A percentile compares a stretch with the other conserved stretches of the same genome.
phyloP scores from a whole-genome alignment of 2,888 invertebrate genomes.

The Artemia sinica region DNA sequence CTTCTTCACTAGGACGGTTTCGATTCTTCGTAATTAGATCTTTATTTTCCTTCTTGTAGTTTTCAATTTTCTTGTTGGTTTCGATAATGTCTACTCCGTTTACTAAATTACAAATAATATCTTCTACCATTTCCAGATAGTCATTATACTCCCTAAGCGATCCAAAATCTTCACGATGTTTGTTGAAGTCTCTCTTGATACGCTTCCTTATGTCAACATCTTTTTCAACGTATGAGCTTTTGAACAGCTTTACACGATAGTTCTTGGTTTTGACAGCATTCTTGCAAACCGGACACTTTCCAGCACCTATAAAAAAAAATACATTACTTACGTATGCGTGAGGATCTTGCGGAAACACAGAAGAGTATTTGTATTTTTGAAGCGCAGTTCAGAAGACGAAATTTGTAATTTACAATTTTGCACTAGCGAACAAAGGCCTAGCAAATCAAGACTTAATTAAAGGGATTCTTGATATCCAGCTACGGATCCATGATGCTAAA shows the following conservation, averaged over 20 bases:
- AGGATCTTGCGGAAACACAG: not conserved
- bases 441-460: constrained; percentile 6
- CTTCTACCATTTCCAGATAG: constrained; percentile 87
- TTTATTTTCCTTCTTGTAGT: constrained; percentile 74
- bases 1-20: constrained; percentile 44
- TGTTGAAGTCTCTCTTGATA: constrained; percentile 76
- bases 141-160: constrained; percentile 73
- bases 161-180: constrained; percentile 81
- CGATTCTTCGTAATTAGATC: constrained; percentile 61
- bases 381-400: not conserved
- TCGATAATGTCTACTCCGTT: constrained; percentile 73
- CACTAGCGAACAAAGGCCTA: not conserved
- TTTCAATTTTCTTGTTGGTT: constrained; percentile 75
- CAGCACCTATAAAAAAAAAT: constrained; percentile 48
- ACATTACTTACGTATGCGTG: constrained; percentile 10
- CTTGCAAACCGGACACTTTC: constrained; percentile 82
- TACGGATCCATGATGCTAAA: too few relatives aligned
- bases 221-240: constrained; percentile 89
- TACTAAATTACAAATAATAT: constrained; percentile 70
- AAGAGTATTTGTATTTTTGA: not conserved
- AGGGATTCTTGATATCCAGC: too few relatives aligned
- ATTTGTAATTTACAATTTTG: not conserved
- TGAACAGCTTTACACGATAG: constrained; percentile 85
- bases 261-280: constrained; percentile 70
- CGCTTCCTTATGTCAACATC: constrained; percentile 86